Evolutionary conservation across 2,797 vertebrate genomes (phyloP), one percentile per base, ranked within the genome.

Genomic region (Aratinga solstitialis): DNA sequence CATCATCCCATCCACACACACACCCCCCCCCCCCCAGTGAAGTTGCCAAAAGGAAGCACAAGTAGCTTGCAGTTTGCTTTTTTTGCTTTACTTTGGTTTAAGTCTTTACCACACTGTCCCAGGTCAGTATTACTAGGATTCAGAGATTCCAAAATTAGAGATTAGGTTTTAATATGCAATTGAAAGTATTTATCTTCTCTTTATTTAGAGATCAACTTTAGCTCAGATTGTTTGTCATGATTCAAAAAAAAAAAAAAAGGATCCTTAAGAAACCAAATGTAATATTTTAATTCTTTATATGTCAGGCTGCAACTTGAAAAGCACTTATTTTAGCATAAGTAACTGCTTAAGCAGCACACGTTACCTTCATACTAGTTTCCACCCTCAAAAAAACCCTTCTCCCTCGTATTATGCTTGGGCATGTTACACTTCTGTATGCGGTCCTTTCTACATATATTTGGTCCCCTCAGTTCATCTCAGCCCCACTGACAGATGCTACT

Each of bases 391-490:
- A 45, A 2, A 67, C 5, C 9, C 7, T 32, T 58, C n/a, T 73
- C 43, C 16, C 18, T 62, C 29, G 0, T 8, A n/a, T 2, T 34
- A 68, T 1, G 2, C 24, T 38, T 34, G 7, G 26, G 20, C 6
- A 73, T 4, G 17, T 16, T 54, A 59, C 0, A 1, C 1, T 34
- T 23, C 17, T 0, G 3, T 29, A 19, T 2, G 13, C 47, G 13
- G 34, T 16, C 16, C 5, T 9, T 76, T 47, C 42, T 62, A 89
- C 8, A 11, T 4, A 0, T 13, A 53, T 11, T 18, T 36, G 36
- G 4, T 74, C 27, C 21, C 43, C 27, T 3, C 27, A 23, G 11
- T 9, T 53, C 43, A 56, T 19, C 53, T 50, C 53, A 53, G 26
- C 24, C 22, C 21, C 30, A 42, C 5, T 0, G 2, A 26, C 17